Base-by-base conservation (phyloP, 2,113 vertebrate species). In the Panthera leo region DNA sequence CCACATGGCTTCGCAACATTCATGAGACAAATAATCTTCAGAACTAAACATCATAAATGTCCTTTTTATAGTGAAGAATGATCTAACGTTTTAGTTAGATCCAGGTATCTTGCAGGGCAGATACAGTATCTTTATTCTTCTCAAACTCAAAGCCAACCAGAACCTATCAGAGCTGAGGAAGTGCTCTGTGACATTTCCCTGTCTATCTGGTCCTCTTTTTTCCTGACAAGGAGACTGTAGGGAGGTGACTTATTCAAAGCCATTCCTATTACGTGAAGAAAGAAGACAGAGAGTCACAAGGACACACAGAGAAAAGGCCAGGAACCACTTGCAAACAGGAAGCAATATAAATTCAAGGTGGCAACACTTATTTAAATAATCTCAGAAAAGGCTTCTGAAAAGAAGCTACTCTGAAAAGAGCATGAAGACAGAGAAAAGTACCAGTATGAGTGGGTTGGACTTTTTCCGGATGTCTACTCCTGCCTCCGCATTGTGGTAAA, bases 391-490 rank as follows among this genome's bases (percentile, higher is more conserved):
- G 27, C 73, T 89, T 91, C 42, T 75, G 79, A 70, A 83, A 76
- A 92, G 23, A 78, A 53, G 83, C 23, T 36, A 63, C 14, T 9
- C 45, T 27, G 71, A 67, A 85, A 19, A 78, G 79, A n/a, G 51
- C 36, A 48, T 18, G 27, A 36, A 34, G 67, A 67, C 15, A 70
- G 36, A 39, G 76, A 48, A 18, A 10, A n/a, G 12, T 99, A 99
- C 99, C 99, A 99, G 97, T 88, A 99, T 99, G 91, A 99, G 98
- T 11, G 99, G 99, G 94, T 99, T 99, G 65, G 99, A 99, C 96
- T 99, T 99, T 87, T 99, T 99, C 80, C 98, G 97, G 93, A 99
- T 99, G 98, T 99, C 99, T 84, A 99, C 98, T 0, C 99, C 99
- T 0, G 99, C 99, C 98, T 99, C 99, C 0, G 99, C 99, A 1